Conservation (phyloP, 2,888 invertebrate genomes). For the Cepaea hortensis region DNA sequence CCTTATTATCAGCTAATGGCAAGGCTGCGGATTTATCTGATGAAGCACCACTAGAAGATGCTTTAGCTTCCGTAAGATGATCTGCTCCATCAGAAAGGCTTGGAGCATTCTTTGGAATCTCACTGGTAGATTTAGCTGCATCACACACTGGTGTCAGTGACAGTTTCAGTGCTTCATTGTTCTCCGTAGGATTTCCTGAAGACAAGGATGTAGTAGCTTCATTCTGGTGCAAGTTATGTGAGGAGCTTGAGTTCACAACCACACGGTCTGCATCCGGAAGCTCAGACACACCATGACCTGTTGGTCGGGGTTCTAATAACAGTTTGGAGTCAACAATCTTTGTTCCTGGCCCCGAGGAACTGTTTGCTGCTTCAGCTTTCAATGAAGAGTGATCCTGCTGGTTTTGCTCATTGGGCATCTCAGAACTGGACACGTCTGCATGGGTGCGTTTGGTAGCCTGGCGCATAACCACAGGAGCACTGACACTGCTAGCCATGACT, state of each 20-base stretch:
- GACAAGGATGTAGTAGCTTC: background rate
- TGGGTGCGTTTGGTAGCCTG: slow-evolving; percentile 43
- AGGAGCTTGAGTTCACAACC: slow-evolving; percentile 3
- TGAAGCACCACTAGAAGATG: slow-evolving; percentile 8
- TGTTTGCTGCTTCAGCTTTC: background rate
- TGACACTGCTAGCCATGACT: slow-evolving; percentile 43
- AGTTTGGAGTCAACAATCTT: slow-evolving; percentile 13
- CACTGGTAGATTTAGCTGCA: background rate
- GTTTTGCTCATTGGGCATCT: slow-evolving; percentile 1
- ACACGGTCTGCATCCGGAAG: background rate
- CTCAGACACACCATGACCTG: background rate
- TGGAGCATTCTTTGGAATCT: background rate
- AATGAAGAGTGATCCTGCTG: slow-evolving; percentile 7
- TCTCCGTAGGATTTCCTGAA: background rate
- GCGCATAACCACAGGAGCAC: slow-evolving; percentile 37
- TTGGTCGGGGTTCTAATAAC: background rate
- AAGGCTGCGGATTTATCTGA: background rate
- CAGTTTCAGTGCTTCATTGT: background rate
- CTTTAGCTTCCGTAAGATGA: background rate
- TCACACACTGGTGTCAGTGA: background rate
- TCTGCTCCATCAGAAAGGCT: background rate
- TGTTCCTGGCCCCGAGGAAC: background rate
- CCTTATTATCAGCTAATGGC: background rate
- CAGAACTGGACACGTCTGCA: slow-evolving; percentile 28
- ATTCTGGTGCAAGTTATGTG: background rate